Evolutionary conservation across 2,113 vertebrate species (phyloP).

Genomic region (Colinus virginianus): DNA sequence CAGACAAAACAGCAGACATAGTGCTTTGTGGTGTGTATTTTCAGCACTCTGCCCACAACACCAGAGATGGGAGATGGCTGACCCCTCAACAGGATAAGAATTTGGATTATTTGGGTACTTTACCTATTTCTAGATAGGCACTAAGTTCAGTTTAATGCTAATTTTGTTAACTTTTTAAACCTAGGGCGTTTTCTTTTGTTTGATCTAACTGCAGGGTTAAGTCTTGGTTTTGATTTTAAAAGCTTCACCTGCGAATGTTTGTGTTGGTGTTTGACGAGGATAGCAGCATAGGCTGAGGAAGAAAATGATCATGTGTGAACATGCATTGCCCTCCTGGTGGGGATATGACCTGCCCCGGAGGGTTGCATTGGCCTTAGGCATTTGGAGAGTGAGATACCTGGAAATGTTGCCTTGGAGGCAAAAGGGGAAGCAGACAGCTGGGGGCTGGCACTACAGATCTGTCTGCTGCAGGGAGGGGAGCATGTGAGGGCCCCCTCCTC

Average conservation of each 20-base stretch:
- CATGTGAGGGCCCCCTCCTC: neutral
- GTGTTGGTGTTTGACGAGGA: neutral
- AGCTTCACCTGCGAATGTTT: neutral
- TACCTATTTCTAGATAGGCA: neutral
- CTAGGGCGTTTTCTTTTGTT: neutral
- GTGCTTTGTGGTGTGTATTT: neutral
- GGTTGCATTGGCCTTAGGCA: neutral
- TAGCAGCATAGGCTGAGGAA: slow-evolving; percentile 27
- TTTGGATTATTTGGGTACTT: neutral
- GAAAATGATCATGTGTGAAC: slow-evolving; percentile 52
- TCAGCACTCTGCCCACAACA: slow-evolving; percentile 10
- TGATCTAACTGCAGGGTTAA: neutral
- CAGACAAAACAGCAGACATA: neutral
- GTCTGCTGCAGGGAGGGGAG: neutral
- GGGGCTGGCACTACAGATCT: neutral
- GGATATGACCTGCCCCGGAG: slow-evolving; percentile 6
- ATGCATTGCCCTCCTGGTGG: slow-evolving; percentile 21
- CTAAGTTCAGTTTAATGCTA: neutral
- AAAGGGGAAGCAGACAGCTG: neutral
- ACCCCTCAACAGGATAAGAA: neutral
- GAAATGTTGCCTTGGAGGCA: neutral
- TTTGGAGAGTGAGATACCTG: slow-evolving; percentile 47
- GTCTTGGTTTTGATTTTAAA: slow-evolving; percentile 19
- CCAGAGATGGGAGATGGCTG: neutral
- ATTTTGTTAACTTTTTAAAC: slow-evolving; percentile 22